A percentile compares a stretch with the other conserved stretches of the same genome.
phyloP scores from a whole-genome alignment of 2,113 vertebrate genomes.

The Bos indicus region DNA sequence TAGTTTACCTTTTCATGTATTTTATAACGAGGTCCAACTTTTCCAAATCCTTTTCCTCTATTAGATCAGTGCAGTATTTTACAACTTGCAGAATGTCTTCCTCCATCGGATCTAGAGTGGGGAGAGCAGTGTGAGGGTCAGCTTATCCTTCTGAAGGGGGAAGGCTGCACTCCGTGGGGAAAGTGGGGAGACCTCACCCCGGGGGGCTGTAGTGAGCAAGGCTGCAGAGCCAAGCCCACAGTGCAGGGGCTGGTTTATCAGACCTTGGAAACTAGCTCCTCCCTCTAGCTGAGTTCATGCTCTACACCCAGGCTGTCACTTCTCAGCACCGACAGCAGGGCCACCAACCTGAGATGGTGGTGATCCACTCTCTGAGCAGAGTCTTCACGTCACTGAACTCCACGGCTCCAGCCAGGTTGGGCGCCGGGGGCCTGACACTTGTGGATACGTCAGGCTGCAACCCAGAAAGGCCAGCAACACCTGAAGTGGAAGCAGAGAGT shows the following conservation, averaged over 20 bases:
- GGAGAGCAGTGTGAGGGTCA: neutral
- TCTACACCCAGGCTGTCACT: neutral
- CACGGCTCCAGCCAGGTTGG: slow-evolving; percentile 92
- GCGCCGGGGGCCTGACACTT: slow-evolving; percentile 77
- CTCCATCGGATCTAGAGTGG: slow-evolving; percentile 93
- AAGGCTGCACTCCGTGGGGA: neutral
- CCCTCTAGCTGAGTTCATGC: fast-evolving
- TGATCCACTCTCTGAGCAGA: slow-evolving; percentile 95
- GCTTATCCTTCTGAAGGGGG: neutral
- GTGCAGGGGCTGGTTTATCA: neutral
- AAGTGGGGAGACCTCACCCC: neutral
- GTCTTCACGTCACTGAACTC: slow-evolving; percentile 93
- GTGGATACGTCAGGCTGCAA: slow-evolving; percentile 59
- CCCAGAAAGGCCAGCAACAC: slow-evolving; percentile 57
- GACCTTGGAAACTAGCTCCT: neutral
- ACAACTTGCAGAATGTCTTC: slow-evolving; percentile 99
- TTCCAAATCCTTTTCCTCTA: slow-evolving; percentile 98
- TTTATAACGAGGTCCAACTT: slow-evolving; percentile 96
- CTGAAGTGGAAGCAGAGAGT: slow-evolving; percentile 81
- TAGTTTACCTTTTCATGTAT: slow-evolving; percentile 93
- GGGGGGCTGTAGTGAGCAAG: neutral
- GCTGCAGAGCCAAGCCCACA: neutral
- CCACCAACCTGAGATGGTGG: slow-evolving; percentile 90
- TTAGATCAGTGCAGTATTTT: slow-evolving; percentile 96
- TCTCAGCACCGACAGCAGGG: neutral